Conservation (phyloP, 2,888 invertebrate genomes). For the Ornithoptera priamus region DNA sequence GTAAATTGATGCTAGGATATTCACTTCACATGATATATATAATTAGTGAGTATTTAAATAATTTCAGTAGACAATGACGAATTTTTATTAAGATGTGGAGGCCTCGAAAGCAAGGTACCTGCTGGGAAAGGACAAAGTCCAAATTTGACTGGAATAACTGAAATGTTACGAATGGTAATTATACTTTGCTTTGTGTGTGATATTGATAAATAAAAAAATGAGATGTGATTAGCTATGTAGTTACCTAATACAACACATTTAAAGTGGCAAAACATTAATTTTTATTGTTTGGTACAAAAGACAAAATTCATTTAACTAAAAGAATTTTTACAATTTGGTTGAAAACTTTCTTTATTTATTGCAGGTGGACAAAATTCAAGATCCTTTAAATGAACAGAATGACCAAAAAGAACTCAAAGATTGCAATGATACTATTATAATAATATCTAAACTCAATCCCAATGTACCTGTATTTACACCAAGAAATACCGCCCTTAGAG, state of each 20-base stretch:
- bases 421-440: slow-evolving; percentile 31
- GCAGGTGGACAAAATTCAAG: slow-evolving; percentile 36
- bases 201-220: too few relatives aligned
- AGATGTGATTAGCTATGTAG: too few relatives aligned
- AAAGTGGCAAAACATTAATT: too few relatives aligned
- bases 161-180: slow-evolving; percentile 57
- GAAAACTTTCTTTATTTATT: background rate
- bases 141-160: slow-evolving; percentile 52
- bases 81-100: slow-evolving; percentile 34
- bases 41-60: background rate
- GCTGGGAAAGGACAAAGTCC: slow-evolving; percentile 37
- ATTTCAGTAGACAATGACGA: slow-evolving; percentile 18
- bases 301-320: background rate
- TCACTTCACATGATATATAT: background rate
- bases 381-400: slow-evolving; percentile 14
- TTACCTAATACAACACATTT: too few relatives aligned
- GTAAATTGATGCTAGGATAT: background rate
- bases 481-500: slow-evolving; percentile 32
- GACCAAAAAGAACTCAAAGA: slow-evolving; percentile 8
- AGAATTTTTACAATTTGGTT: too few relatives aligned
- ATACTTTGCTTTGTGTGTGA: background rate
- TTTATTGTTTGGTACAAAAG: too few relatives aligned
- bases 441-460: slow-evolving; percentile 57
- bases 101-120: background rate
- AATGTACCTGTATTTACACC: slow-evolving; percentile 54